Base-by-base conservation (phyloP, 2,113 vertebrate species). In the Chascanopsetta lugubris region DNA sequence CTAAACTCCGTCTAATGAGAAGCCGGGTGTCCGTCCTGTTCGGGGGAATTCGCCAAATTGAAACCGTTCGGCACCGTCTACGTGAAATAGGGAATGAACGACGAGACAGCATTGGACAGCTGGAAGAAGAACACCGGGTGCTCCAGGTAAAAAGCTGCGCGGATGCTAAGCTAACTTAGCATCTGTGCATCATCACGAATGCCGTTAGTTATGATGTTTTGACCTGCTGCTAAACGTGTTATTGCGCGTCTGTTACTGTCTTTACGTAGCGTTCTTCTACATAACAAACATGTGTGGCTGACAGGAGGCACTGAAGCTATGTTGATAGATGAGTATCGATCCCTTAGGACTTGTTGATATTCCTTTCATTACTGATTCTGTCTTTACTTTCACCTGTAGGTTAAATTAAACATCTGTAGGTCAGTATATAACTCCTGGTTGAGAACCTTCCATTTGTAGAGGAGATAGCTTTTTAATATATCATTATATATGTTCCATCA, bases 111-210 rank as follows among this genome's bases (percentile, higher is more conserved):
- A 80, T 79, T 90, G 90, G 90, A 89, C 79, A 89, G 85, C 90
- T 91, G 89, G 89, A 94, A 92, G 89, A 92, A 75, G 88, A 92
- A 89, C 91, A 90, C 91, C 90, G 92, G 93, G 91, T 91, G 90
- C 87, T 92, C 92, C 91, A 94, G 93, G 93, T 94, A 60, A 71
- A 60, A 71, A 57, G 51, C 36, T 42, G 29, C 56, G n/a, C 38
- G 2, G 7, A 74, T 5, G 67, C 73, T 87, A 84, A 64, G 56
- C 62, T 83, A 87, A 42, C 40, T 1, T 48, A 67, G 64, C 64
- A 27, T 4, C 21, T n/a, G 38, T 3, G 26, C 34, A 38, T 38
- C 34, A 13, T n/a, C 8, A 4, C 27, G 1, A 24, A 38, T 13
- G 50, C 11, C 8, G 10, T 32, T 1, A 22, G 9, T 32, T 29